Base-by-base conservation (phyloP, 30 jellyfish, hydroid and myxozoan genomes). In the Aurelia aurita complex sp. Pacific region DNA sequence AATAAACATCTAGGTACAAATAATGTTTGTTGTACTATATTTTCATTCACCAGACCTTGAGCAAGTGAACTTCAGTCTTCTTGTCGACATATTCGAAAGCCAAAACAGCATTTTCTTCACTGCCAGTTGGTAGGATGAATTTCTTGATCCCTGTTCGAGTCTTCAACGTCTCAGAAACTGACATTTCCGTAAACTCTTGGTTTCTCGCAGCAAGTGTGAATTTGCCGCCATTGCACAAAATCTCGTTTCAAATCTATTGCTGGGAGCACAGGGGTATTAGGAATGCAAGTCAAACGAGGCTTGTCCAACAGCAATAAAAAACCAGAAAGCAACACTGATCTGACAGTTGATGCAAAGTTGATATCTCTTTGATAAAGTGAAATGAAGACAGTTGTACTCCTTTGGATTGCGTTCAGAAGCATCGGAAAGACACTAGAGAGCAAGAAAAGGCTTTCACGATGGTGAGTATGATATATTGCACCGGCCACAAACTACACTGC, bases 51-150 rank as follows among this genome's bases (percentile, higher is more conserved):
- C 78, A 2, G 19, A 85, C 95, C 82, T 87, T 92, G 63, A 86
- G 62, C 35, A 74, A 77, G 70, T 92, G 98, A 43, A 86, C 98
- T 76, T 92, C 98, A 40, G 66, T 61, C 78, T 82, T 92, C 36
- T 69, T 81, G 87, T 86, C 91, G 14, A 57, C 43, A 69, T 92
- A 92, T 68, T 70, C 84, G 67, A 92, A 86, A 5, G 97, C 98
- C 33, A 96, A n/a, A 46, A 76, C 88, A 67, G 42, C 57, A 33
- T 86, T 91, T 29, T 86, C 91, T 43, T 90, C 97, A 36, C 77
- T 62, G 50, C 81, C 88, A 46, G 93, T 68, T 66, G 85, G 97
- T 23, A 92, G 76, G 29, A 80, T n/a, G 63, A 92, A 92, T 18
- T 65, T 74, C 34, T 81, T 70, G 6, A 86, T 63, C 2, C 98